Conservation (phyloP, 2,797 vertebrate genomes). For the Hemibagrus guttatus region DNA sequence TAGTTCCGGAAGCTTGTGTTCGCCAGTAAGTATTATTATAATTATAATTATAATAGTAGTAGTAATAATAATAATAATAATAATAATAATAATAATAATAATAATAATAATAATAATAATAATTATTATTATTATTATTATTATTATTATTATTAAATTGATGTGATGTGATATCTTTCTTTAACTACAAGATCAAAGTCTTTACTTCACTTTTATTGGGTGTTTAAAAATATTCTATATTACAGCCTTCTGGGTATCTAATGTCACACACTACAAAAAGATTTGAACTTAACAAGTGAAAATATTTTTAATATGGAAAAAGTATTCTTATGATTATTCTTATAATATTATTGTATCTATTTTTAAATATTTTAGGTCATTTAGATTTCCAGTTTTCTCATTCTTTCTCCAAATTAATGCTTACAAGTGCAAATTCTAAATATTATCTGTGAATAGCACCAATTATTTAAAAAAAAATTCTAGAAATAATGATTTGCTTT, state of each 20-base stretch:
- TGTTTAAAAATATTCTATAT: background rate
- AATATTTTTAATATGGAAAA: background rate
- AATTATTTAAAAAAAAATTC: background rate
- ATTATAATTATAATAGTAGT: too few species aligned
- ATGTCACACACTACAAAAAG: background rate
- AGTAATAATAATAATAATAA: too few species aligned
- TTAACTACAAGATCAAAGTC: background rate
- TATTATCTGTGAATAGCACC: background rate
- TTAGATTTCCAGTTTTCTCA: background rate
- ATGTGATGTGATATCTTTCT: background rate
- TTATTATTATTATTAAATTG: background rate
- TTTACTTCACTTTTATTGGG: background rate
- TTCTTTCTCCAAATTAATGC: background rate
- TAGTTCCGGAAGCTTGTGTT: conserved; percentile 40
- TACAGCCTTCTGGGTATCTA: background rate
- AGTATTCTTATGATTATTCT: too few species aligned
- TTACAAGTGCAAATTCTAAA: background rate
- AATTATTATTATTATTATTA: conserved; percentile 20
- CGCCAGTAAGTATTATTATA: conserved; percentile 43
- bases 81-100: too few species aligned
- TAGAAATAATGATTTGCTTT: background rate
- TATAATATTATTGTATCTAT: background rate
- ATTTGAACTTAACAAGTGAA: background rate
- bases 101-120: too few species aligned
- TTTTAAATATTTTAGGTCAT: background rate